Percentiles rank a stretch among this genome's conserved stretches.
Evolutionary conservation across 92 coral and sea anemone genomes (phyloP).

Genomic region (Plumapathes pennacea): DNA sequence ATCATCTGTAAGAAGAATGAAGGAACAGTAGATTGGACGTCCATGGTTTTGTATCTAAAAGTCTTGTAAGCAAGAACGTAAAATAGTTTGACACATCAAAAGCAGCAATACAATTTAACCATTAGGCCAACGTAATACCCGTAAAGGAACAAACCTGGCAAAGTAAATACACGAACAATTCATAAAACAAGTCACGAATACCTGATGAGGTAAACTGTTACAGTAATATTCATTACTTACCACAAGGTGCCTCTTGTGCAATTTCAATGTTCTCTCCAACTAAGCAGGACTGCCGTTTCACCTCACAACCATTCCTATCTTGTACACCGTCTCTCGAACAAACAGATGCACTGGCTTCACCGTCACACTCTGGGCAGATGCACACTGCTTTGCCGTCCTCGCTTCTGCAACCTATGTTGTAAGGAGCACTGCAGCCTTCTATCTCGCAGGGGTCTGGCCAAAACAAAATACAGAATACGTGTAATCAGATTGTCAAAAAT

Average conservation of each 20-base stretch:
- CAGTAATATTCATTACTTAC: too few species aligned
- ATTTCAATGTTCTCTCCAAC: neutral
- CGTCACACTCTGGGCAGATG: slow-evolving; percentile 31
- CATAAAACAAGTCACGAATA: too few species aligned
- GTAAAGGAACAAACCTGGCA: too few species aligned
- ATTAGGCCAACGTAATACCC: too few species aligned
- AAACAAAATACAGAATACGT: neutral
- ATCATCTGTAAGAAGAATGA: slow-evolving; percentile 9
- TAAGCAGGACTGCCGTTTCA: slow-evolving; percentile 12
- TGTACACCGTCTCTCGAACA: slow-evolving; percentile 21
- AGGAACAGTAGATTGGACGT: too few species aligned
- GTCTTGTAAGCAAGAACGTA: neutral
- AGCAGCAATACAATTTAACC: too few species aligned
- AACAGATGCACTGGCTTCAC: slow-evolving; percentile 1
- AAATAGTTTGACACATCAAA: too few species aligned
- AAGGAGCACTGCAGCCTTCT: slow-evolving; percentile 24
- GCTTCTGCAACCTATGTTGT: slow-evolving; percentile 30
- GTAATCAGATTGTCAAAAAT: too few species aligned
- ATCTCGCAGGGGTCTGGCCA: slow-evolving; percentile 20
- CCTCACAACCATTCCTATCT: slow-evolving; percentile 15
- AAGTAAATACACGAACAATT: too few species aligned
- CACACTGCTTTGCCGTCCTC: slow-evolving; percentile 9
- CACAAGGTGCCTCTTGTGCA: slow-evolving; percentile 24
- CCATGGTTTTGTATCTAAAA: too few species aligned
- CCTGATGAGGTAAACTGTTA: too few species aligned